Evolutionary conservation across 2,113 vertebrate genomes (phyloP), one percentile per base, ranked within the genome.

Genomic region (Eurystomus gularis): DNA sequence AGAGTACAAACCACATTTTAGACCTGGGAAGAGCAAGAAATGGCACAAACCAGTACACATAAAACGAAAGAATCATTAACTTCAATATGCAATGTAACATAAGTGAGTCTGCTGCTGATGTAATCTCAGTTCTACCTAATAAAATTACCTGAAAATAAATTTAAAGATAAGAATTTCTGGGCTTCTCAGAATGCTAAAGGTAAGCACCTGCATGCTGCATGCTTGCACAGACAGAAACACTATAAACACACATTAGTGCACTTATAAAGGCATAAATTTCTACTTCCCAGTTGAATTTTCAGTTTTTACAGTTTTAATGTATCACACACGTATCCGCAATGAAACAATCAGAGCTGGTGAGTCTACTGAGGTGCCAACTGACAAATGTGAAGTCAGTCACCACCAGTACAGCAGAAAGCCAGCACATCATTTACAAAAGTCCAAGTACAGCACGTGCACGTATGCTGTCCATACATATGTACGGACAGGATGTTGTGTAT

Each of bases 371-470:
- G 61, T 26, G 17, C 6, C 26, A 65, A 7, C 14, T 77, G 54
- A 71, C 10, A 65, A 48, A 48, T 2, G 4, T 35, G 25, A 68
- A 42, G 7, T 21, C 20, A 65, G 39, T n/a, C 57, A 90, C 13
- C 21, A 54, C 17, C 33, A 49, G 23, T 25, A 54, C 21, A 83
- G 39, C 23, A 73, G 55, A 75, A 80, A 69, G 40, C 29, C 54
- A 79, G 23, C 4, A 33, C 2, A 5, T 9, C 26, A 33, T n/a
- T 87, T 78, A 40, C 2, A 0, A 55, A 71, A 51, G n/a, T 14
- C 64, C n/a, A 37, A 19, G 9, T 39, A 39, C 2, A 2, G 44
- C 10, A 13, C 21, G n/a, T 19, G n/a, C 23, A 55, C 4, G 0
- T 48, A 61, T 11, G 33, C 6, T 51, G 19, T n/a, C 57, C 33